A percentile compares a stretch with the other conserved stretches of the same genome.
Conservation (phyloP, 2,888 invertebrate species). For the Ypsolopha sequella region DNA sequence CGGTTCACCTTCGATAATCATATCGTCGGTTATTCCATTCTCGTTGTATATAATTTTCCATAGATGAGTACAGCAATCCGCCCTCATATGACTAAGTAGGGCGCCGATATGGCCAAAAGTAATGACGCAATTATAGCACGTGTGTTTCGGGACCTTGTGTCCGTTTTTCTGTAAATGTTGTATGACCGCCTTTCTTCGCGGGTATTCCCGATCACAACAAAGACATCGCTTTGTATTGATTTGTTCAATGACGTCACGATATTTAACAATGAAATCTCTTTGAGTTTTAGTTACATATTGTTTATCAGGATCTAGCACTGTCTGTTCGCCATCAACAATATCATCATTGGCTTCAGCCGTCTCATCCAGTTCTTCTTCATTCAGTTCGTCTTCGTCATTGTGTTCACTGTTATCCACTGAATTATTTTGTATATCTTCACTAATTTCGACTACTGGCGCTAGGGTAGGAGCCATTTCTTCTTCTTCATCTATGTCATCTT, state of each 20-base stretch:
- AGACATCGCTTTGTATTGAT: conserved; percentile 61
- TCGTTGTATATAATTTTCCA: conserved; percentile 66
- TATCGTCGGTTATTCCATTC: conserved; percentile 58
- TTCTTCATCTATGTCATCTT: conserved; percentile 39
- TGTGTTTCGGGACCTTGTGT: conserved; percentile 71
- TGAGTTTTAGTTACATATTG: conserved; percentile 54
- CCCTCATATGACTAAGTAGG: conserved; percentile 62
- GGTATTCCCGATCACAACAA: conserved; percentile 59
- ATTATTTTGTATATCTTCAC: conserved; percentile 50
- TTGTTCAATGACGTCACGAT: conserved; percentile 58
- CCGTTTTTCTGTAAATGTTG: conserved; percentile 68
- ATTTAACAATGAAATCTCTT: conserved; percentile 54
- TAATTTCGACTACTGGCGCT: conserved; percentile 57
- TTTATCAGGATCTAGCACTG: conserved; percentile 43
- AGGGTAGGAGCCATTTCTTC: conserved; percentile 42
- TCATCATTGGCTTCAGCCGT: conserved; percentile 33
- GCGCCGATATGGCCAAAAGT: conserved; percentile 68
- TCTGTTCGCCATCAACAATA: conserved; percentile 25
- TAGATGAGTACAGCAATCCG: conserved; percentile 57
- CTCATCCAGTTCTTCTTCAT: conserved; percentile 20
- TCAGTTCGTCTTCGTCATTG: conserved; percentile 38
- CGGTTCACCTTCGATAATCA: conserved; percentile 52
- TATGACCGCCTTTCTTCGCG: conserved; percentile 63
- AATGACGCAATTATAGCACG: conserved; percentile 73
- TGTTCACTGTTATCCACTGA: conserved; percentile 33